Conservation (phyloP, 2,888 invertebrate species). For the Andrena camellia region DNA sequence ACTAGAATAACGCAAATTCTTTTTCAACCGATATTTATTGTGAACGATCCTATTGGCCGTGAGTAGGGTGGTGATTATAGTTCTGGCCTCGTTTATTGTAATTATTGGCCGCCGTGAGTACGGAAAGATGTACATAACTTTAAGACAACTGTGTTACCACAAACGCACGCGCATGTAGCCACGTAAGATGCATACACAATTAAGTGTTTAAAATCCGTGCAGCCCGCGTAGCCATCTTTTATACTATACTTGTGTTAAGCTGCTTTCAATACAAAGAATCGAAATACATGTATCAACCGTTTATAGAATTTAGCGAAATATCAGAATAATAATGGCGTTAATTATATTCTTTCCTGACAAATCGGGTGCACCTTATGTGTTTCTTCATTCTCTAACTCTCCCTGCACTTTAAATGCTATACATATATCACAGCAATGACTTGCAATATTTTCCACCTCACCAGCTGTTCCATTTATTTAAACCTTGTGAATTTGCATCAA, state of each 20-base stretch:
- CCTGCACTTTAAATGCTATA: neutral
- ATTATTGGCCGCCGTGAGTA: neutral
- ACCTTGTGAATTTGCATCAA: too few species aligned
- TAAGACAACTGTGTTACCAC: constrained; percentile 24
- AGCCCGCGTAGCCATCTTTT: neutral
- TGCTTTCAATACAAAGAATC: neutral
- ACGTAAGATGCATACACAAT: neutral
- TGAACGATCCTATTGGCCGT: neutral
- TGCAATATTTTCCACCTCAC: neutral
- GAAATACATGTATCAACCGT: neutral
- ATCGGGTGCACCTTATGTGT: neutral
- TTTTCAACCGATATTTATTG: constrained; percentile 42
- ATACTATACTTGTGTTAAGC: neutral
- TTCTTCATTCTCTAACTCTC: too few species aligned
- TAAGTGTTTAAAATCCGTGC: constrained; percentile 13
- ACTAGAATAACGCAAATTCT: neutral
- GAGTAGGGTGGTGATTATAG: neutral
- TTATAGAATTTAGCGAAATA: constrained; percentile 22
- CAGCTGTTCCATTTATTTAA: too few species aligned
- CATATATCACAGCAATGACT: neutral
- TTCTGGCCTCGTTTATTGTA: too few species aligned
- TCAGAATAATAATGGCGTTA: constrained; percentile 17
- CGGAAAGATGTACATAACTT: constrained; percentile 28
- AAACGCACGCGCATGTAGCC: constrained; percentile 5
- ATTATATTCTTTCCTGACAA: neutral